Conservation (phyloP, 1,140 invertebrate genomes). For the Eurosta solidaginis region DNA sequence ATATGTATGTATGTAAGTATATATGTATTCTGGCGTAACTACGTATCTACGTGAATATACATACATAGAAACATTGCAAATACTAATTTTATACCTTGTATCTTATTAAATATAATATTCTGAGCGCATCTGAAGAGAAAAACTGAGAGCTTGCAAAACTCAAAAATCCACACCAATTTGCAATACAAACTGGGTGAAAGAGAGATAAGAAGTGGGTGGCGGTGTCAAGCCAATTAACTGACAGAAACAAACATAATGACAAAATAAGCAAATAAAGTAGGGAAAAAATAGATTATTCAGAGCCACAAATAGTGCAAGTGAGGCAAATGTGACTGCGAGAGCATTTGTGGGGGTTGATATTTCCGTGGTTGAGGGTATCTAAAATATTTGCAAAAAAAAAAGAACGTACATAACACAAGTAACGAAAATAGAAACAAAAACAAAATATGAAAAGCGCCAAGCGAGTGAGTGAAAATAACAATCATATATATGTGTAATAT, state of each 20-base stretch:
- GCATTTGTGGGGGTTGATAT: neutral
- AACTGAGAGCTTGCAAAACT: neutral
- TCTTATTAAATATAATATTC: neutral
- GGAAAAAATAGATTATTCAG: neutral
- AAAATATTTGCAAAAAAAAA: constrained; percentile 26
- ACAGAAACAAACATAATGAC: neutral
- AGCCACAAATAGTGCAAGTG: neutral
- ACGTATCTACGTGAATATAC: neutral
- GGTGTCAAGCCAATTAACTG: neutral
- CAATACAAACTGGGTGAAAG: constrained; percentile 5
- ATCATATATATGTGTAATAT: neutral
- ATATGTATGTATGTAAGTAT: neutral
- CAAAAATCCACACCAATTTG: neutral
- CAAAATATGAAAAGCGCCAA: constrained; percentile 1
- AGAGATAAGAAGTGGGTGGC: constrained; percentile 14
- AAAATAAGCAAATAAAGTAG: neutral
- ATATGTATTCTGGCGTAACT: neutral
- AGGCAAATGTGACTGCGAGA: neutral
- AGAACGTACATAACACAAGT: neutral
- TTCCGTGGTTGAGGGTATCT: neutral
- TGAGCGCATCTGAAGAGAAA: neutral
- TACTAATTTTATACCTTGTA: too few relatives aligned
- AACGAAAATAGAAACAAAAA: constrained; percentile 26
- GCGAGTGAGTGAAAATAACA: neutral
- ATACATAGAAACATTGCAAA: neutral